Conservation (phyloP, 2,797 vertebrate species). For the Kryptolebias ocellatus region DNA sequence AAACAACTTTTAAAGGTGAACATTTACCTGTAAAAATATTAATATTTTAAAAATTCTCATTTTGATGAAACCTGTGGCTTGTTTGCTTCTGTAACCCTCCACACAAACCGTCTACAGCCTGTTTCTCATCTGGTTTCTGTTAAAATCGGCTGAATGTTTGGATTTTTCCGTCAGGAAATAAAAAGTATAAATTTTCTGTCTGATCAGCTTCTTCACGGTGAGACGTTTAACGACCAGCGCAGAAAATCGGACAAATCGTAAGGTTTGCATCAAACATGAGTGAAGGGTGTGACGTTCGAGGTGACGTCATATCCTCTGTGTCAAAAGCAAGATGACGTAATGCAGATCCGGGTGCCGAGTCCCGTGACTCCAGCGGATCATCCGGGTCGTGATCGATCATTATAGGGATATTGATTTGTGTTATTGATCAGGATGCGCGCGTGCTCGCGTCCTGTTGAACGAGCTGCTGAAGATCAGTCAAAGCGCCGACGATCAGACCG, state of each 20-base stretch:
- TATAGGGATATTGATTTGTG: not conserved
- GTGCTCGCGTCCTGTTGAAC: not conserved
- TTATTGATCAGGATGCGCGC: not conserved
- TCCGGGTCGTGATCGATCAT: not conserved
- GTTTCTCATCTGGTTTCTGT: no score
- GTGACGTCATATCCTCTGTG: not conserved
- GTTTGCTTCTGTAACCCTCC: not conserved
- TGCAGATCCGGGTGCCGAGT: not conserved
- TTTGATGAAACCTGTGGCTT: not conserved
- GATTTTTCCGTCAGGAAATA: no score
- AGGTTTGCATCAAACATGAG: no score
- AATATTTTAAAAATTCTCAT: not conserved
- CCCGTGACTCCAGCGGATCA: constrained; percentile 14
- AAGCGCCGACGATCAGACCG: not conserved
- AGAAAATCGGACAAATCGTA: not conserved
- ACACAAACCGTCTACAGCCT: no score
- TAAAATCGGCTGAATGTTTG: no score
- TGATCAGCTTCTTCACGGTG: not conserved
- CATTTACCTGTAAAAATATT: not conserved
- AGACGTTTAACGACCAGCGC: no score
- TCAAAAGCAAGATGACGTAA: constrained; percentile 29
- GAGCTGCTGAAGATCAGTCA: not conserved
- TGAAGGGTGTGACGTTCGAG: no score
- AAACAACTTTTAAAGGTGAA: not conserved
- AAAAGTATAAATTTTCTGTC: no score